Evolutionary conservation across 2,888 invertebrate species (phyloP).

Genomic region (Melieria crassipennis): DNA sequence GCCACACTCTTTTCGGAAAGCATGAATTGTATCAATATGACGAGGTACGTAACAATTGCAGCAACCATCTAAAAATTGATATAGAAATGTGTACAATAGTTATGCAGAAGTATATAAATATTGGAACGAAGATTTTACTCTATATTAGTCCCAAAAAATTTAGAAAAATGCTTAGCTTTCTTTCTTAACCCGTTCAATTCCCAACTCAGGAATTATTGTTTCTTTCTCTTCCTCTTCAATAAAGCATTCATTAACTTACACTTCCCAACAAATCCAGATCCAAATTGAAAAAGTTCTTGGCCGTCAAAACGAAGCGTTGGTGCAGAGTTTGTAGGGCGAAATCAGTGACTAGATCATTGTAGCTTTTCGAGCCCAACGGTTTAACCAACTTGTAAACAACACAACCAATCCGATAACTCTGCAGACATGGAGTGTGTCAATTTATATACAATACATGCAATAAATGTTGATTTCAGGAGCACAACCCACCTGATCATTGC

Average conservation of each 20-base stretch:
- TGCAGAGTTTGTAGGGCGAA: conserved; percentile 62
- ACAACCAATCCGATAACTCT: conserved; percentile 63
- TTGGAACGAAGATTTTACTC: too few species aligned
- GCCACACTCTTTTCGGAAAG: conserved; percentile 49
- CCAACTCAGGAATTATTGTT: too few species aligned
- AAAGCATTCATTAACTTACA: conserved; percentile 47
- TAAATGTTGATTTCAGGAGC: neutral
- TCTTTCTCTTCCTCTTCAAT: too few species aligned
- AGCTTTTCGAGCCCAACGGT: conserved; percentile 57
- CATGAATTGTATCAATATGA: conserved; percentile 64
- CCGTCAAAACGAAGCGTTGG: conserved; percentile 60
- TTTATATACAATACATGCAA: too few species aligned
- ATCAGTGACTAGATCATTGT: conserved; percentile 61
- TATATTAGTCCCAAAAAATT: neutral
- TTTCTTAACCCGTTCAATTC: too few species aligned
- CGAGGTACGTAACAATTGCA: conserved; percentile 59
- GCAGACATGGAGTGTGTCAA: conserved; percentile 27
- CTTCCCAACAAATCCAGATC: conserved; percentile 61
- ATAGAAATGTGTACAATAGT: neutral
- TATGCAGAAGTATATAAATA: neutral
- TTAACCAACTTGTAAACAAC: conserved; percentile 61
- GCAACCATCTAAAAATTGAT: conserved; percentile 55
- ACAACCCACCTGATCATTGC: conserved; percentile 52
- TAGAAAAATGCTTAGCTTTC: too few species aligned
- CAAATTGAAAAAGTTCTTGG: conserved; percentile 63